Base-by-base conservation (phyloP, 2,797 vertebrate species). In the Percopsis omiscomaycus region DNA sequence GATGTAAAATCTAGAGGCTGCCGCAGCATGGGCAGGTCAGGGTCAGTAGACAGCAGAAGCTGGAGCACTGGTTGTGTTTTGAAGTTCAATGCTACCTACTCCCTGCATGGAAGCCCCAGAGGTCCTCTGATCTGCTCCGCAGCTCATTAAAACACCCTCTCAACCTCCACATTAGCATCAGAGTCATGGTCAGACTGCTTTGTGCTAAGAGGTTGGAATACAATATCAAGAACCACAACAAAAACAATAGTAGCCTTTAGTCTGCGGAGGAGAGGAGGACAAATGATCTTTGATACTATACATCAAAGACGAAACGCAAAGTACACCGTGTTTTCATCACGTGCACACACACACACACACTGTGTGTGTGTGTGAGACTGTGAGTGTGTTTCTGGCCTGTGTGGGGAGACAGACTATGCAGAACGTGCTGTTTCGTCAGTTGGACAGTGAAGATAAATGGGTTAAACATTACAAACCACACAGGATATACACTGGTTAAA, bases 151-250 rank as follows among this genome's bases (percentile, higher is more conserved):
- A 88, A 88, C 84, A 89, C 75, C 86, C 85, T 90, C 89, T 90
- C 89, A 86, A 91, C 86, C 89, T 90, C 81, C 80, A 61, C 84
- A 89, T 91, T 88, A 87, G 87, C 90, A 92, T 92, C 87, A 88
- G 90, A 93, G 92, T 93, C 92, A 93, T 92, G 92, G 92, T 92
- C 92, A 92, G 89, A 85, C 89, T 89, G 86, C 89, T 93, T 93
- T 93, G 91, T 93, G 88, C 78, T 87, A 78, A 87, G 82, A 82
- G 82, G 86, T 61, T 63, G 79, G 80, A 86, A 89, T 89, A 91
- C 86, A 91, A 91, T 89, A 91, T 89, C 86, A 90, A 85, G 87
- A 92, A 91, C 91, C 93, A 92, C 90, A 93, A 92, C 91, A 92
- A 92, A 90, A 91, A 93, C 92, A 91, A 92, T 90, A 90, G 88